Conservation (phyloP, 2,113 vertebrate genomes). For the Myrmecophaga tridactyla region DNA sequence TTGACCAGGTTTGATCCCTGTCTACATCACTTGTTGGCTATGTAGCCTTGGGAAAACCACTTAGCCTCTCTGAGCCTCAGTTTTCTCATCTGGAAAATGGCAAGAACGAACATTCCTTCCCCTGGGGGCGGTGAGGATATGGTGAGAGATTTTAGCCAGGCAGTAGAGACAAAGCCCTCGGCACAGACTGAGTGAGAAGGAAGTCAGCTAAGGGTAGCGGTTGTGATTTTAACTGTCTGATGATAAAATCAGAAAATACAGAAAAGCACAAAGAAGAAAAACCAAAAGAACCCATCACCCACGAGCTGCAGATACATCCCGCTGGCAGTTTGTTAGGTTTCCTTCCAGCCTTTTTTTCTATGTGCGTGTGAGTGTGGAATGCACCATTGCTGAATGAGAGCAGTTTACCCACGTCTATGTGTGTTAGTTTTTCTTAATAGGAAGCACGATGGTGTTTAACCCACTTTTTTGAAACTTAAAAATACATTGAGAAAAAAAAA, state of each 20-base stretch:
- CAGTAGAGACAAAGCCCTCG: rapidly evolving
- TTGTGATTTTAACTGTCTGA: background rate
- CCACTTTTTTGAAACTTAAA: slow-evolving; percentile 8
- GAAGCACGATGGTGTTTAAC: background rate
- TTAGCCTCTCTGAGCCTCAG: background rate
- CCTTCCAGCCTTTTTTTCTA: background rate
- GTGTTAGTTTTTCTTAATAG: background rate
- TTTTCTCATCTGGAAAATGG: background rate
- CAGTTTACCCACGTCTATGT: background rate
- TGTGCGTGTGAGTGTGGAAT: background rate
- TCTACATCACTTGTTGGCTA: background rate
- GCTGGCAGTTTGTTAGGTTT: no score
- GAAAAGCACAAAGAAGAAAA: background rate
- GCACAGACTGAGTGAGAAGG: background rate
- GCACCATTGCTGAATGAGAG: background rate
- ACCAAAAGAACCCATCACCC: rapidly evolving
- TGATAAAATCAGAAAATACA: background rate
- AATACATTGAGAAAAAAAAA: background rate
- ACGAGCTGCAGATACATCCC: rapidly evolving
- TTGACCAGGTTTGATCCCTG: background rate
- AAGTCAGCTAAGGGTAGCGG: rapidly evolving
- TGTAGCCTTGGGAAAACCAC: background rate
- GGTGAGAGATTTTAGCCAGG: no score
- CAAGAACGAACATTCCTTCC: no score
- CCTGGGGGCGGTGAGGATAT: rapidly evolving